These are phyloP conservation scores for Piaya cayana DNA, from an alignment of 2,113 vertebrate species.

Conservation along the genomic window DNA sequence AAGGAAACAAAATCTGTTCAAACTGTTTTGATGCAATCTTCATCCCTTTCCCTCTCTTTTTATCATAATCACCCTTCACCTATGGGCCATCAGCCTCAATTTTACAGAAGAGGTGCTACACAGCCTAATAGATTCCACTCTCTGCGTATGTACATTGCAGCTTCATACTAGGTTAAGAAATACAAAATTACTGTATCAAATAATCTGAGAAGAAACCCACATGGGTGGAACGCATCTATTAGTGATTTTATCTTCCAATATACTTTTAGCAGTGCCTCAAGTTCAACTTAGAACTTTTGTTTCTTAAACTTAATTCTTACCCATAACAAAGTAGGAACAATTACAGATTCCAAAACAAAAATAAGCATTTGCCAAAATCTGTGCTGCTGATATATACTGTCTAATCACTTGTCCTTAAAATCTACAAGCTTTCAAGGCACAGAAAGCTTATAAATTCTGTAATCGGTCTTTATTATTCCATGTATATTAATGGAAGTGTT, in stretches of 20 bases:
- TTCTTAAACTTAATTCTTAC: neutral
- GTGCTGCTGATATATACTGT: neutral
- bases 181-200: neutral
- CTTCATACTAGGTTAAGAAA: neutral
- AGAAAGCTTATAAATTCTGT: neutral
- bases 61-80: neutral
- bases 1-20: neutral
- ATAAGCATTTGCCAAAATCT: neutral
- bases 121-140: neutral
- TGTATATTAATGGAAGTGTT: neutral
- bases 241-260: neutral
- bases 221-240: neutral
- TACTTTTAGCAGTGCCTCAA: neutral
- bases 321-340: neutral
- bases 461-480: neutral
- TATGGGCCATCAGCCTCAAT: neutral
- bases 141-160: neutral
- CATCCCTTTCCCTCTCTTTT: neutral
- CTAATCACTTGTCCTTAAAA: neutral
- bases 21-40: neutral
- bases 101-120: neutral
- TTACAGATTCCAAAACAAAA: neutral
- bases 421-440: neutral
- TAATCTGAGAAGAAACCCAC: neutral
- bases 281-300: neutral